Evolutionary conservation across 2,888 invertebrate species (phyloP), one percentile per base, ranked within the genome.

Genomic region (Crioceris asparagi): DNA sequence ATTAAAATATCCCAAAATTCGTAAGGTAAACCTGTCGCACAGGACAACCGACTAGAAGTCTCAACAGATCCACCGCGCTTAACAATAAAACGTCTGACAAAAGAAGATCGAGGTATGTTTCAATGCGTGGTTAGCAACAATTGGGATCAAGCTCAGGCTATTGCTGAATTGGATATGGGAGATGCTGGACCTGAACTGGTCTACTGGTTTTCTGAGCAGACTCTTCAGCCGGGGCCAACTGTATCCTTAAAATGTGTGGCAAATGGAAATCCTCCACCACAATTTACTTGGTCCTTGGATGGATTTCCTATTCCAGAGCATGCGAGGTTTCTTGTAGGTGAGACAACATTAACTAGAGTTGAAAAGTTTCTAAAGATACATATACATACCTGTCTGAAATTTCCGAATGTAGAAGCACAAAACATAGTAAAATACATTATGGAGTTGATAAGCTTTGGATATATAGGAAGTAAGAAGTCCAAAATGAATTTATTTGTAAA

Each of bases 211-310:
- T 83, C 86, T 39, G 90, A 91, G 63, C 88, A 90, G 66, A 91
- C 88, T 7, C 68, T 92, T 42, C 90, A 90, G 59, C 90, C 88
- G 0, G 92, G 92, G 12, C 88, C 90, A 19, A 83, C 85, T 46
- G 85, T 92, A 32, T 88, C 91, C 14, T 72, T 94, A 49, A 87
- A 88, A 65, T 94, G 93, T 67, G 85, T 86, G 43, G 91, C 91
- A n/a, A 83, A 87, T 55, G 93, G 93, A 33, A 92, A 88, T 65
- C 93, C 93, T 5, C 83, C 87, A 33, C 93, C 93, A 3, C 83
- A 85, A 62, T 88, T 94, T 65, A 78, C 79, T 33, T 94, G 93
- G 93, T 76, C 83, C 6, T 71, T 91, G 47, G 91, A 91, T 60
- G 88, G 87, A 31, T 88, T 87, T 65, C 81, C 87, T 34, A 61